Evolutionary conservation across 2,797 vertebrate genomes (phyloP).

Genomic region (Peromyscus nudipes): DNA sequence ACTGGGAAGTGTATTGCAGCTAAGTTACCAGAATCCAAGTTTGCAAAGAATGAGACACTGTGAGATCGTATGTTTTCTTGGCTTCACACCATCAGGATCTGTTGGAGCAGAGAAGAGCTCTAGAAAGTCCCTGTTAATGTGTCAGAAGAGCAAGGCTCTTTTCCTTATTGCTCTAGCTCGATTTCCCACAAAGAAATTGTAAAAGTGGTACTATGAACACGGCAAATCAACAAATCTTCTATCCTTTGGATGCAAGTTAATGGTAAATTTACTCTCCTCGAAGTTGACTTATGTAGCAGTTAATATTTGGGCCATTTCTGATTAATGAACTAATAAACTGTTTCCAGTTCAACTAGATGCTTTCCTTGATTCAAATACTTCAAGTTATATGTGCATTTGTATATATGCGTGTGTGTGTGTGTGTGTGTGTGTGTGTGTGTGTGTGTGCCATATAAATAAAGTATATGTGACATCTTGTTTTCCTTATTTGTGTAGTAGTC

Average conservation of each 20-base stretch:
- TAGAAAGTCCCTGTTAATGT: background rate
- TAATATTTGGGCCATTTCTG: background rate
- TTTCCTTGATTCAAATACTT: background rate
- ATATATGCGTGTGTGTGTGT: background rate
- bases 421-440: no score
- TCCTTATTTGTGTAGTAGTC: background rate
- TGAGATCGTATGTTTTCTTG: conserved; percentile 1
- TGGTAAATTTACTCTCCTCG: conserved; percentile 11
- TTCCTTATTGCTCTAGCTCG: background rate
- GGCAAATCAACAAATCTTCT: background rate
- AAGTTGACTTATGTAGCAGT: conserved; percentile 12
- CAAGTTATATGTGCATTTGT: background rate
- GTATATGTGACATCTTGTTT: background rate
- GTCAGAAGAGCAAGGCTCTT: background rate
- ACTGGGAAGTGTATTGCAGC: background rate
- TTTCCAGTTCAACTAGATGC: background rate
- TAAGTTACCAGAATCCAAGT: background rate
- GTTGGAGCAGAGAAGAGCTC: background rate
- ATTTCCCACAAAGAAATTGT: background rate
- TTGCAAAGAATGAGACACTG: background rate
- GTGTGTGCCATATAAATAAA: background rate
- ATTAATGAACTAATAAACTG: background rate
- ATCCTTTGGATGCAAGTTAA: background rate
- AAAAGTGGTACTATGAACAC: background rate
- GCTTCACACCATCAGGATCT: conserved; percentile 12